Evolutionary conservation across 2,888 invertebrate genomes (phyloP), one percentile per base, ranked within the genome.

Genomic region (Halictus quadricinctus): DNA sequence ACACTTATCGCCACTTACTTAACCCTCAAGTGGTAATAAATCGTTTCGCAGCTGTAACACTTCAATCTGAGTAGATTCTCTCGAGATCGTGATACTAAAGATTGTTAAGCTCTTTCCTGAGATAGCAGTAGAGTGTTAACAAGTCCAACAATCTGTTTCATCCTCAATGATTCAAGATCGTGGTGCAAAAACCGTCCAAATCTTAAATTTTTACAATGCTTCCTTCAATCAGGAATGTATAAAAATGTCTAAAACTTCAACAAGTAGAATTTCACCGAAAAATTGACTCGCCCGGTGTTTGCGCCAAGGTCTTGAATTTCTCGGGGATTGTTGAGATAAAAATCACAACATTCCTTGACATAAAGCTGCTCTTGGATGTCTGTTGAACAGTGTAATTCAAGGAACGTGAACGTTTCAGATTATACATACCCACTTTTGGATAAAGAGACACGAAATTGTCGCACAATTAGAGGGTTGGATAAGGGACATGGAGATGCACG

Each of bases 351-450:
- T 54, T 54, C 8, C 54, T 54, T 21, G 8, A 54, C 54, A 21
- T 21, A 21, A 54, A 54, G 54, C 21, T 54, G 21, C 21, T 54
- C 2, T 54, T 21, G 21, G 3, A 21, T 21, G 54, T 54, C 21
- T 10, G 54, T 54, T 10, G 54, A 21, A 54, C 10, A 18, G 66
- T 8, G 18, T 66, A 60, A 60, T 80, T 58, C 10, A 72, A 29
- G 1, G 10, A 43, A 48, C 5, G n/a, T 50, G 25, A 29, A 41
- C n/a, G 13, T 50, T 15, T 18, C 93, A 98, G 97, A 97, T 98
- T 76, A 98, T 99, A 88, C 97, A 98, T 88, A 97, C 97, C 46
- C 99, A 99, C 95, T 99, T 99, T 95, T 99, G 98, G 97, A 96
- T 99, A 92, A 99, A 99, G 95, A 96, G 98, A 83, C 97, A 98